phyloP scores from a whole-genome alignment of 2,888 invertebrate species.

The Athalia circularis region DNA sequence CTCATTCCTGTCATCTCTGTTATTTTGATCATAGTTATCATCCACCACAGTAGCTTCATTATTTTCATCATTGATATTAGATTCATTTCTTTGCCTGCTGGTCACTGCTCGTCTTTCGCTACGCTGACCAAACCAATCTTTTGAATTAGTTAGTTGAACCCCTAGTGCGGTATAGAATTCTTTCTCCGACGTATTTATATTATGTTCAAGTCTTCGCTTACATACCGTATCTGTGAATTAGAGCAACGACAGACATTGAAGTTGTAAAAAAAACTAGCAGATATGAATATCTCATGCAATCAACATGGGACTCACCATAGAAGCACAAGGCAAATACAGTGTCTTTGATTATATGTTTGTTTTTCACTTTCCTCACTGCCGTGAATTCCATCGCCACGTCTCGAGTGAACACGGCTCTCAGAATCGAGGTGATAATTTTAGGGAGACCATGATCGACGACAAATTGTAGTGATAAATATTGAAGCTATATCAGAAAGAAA shows the following conservation, averaged over 20 bases:
- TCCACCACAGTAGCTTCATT: constrained; percentile 9
- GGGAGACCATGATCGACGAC: constrained; percentile 1
- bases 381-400: constrained; percentile 4
- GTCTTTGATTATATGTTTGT: constrained; percentile 1
- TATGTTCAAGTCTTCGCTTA: constrained; percentile 1
- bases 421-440: background rate
- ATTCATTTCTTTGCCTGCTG: background rate
- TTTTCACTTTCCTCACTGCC: background rate
- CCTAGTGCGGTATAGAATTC: background rate
- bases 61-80: background rate
- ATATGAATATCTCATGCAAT: too few relatives aligned
- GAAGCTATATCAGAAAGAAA: constrained; percentile 1
- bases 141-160: constrained; percentile 7
- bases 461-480: constrained; percentile 11
- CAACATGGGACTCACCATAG: too few relatives aligned
- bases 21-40: background rate
- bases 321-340: background rate
- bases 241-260: too few relatives aligned
- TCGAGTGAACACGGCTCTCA: background rate
- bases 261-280: too few relatives aligned
- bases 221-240: constrained; percentile 5
- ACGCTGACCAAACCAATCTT: constrained; percentile 13
- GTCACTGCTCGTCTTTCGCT: background rate
- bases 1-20: background rate
- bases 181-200: background rate